Base-by-base conservation (phyloP, 2,888 invertebrate species). In the Agrilus cyanescens region DNA sequence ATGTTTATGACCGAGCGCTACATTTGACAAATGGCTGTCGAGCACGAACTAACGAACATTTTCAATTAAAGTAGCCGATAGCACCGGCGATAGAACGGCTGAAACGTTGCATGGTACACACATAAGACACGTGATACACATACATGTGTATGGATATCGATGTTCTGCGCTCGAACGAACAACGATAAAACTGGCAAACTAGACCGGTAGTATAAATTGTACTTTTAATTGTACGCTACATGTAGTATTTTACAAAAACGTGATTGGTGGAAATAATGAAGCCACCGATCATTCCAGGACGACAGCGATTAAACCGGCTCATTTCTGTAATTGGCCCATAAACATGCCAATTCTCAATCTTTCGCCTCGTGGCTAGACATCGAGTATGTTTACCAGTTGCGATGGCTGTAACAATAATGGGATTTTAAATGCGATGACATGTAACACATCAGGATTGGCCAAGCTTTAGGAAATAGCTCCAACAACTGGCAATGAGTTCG, bases 191-290 rank as follows among this genome's bases (percentile, higher is more conserved):
- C 44, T 41, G 39, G 39, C 16, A 42, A 53, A 52, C 49, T 50
- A 46, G 40, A 46, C 51, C 50, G 53, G 57, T 55, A 60, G 57
- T 57, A 62, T 61, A 61, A 63, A 62, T 63, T 56, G 60, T 60
- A 59, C 53, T 60, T 62, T 62, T 62, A 62, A 62, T 62, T 62
- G 60, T 57, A 59, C 57, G 56, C 55, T 58, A 57, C 61, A 55
- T 56, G 59, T 57, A 56, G 58, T 60, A 61, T 60, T 61, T 61
- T 58, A 61, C 55, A 47, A 47, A 44, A 52, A 57, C 59, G 60
- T 61, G 62, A 62, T 64, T 62, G 62, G 61, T 61, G 58, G 61
- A 62, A 61, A 63, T 62, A 63, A 64, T 64, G 62, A 64, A 63
- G 64, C 62, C 56, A 64, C 62, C 59, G 62, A 64, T 64, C 63